Evolutionary conservation across 30 jellyfish, hydroid and myxozoan species (phyloP).

Genomic region (Aurelia sp.): DNA sequence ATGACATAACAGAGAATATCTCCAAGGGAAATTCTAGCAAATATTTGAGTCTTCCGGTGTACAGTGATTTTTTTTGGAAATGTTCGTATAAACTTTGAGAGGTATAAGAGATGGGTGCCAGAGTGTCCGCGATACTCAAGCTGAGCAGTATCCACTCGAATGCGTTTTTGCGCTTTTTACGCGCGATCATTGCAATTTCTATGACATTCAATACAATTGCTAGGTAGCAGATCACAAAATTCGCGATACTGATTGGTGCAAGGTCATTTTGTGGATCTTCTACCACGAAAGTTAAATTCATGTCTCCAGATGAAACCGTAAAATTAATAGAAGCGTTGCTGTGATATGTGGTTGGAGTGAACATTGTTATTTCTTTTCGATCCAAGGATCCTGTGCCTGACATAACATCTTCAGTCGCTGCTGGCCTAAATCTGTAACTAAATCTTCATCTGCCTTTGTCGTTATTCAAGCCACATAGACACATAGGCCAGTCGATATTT

Average conservation of each 20-base stretch:
- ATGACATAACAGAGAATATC: constrained; percentile 30
- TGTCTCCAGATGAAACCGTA: too few species aligned
- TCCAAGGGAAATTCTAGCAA: not conserved
- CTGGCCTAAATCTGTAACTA: too few species aligned
- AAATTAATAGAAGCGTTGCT: too few species aligned
- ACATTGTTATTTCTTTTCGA: too few species aligned
- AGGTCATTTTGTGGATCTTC: too few species aligned
- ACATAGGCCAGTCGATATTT: too few species aligned
- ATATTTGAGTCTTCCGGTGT: not conserved
- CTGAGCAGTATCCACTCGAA: constrained; percentile 42
- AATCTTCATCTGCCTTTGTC: too few species aligned
- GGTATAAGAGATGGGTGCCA: not conserved
- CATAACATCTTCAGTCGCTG: too few species aligned
- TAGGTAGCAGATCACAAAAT: not conserved
- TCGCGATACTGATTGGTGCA: not conserved
- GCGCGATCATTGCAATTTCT: constrained; percentile 11
- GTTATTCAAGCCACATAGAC: too few species aligned
- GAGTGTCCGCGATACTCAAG: constrained; percentile 26
- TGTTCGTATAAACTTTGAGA: not conserved
- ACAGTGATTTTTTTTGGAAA: not conserved
- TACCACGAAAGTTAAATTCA: too few species aligned
- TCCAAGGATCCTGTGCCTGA: too few species aligned
- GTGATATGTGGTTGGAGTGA: too few species aligned
- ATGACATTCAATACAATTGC: constrained; percentile 34
- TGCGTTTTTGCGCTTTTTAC: not conserved